These are phyloP conservation scores for Micromys minutus DNA, from an alignment of 2,113 vertebrate species.

Conservation along the genomic window DNA sequence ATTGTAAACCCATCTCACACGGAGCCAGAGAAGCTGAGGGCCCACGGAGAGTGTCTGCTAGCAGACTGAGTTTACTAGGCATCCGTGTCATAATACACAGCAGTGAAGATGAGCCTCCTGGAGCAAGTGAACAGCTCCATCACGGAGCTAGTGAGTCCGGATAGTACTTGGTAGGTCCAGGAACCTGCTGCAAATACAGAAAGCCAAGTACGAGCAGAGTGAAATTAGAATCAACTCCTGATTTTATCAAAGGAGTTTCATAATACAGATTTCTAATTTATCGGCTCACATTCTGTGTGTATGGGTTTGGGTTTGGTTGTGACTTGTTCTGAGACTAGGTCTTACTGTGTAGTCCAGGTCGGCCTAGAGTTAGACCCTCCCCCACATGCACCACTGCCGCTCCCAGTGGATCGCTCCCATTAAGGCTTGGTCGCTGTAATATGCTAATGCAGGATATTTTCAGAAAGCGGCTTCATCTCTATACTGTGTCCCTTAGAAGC, in stretches of 20 bases:
- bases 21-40: background rate
- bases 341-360: background rate
- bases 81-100: background rate
- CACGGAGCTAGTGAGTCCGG: background rate
- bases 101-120: background rate
- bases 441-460: background rate
- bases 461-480: conserved; percentile 20
- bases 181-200: background rate
- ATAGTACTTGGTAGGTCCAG: background rate
- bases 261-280: background rate
- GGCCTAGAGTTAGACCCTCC: background rate
- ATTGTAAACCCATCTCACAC: background rate
- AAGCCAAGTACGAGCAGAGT: background rate
- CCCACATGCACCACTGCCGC: background rate
- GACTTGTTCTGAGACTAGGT: background rate
- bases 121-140: background rate
- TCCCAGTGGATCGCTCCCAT: background rate
- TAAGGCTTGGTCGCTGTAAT: background rate
- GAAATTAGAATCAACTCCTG: background rate
- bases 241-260: conserved; percentile 6
- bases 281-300: background rate
- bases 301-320: background rate
- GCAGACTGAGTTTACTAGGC: background rate
- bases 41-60: background rate
- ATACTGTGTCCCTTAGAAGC: background rate